Evolutionary conservation across 64 coral and sea anemone species (phyloP), one percentile per base, ranked within the genome.

Genomic region (Pachyseris speciosa): DNA sequence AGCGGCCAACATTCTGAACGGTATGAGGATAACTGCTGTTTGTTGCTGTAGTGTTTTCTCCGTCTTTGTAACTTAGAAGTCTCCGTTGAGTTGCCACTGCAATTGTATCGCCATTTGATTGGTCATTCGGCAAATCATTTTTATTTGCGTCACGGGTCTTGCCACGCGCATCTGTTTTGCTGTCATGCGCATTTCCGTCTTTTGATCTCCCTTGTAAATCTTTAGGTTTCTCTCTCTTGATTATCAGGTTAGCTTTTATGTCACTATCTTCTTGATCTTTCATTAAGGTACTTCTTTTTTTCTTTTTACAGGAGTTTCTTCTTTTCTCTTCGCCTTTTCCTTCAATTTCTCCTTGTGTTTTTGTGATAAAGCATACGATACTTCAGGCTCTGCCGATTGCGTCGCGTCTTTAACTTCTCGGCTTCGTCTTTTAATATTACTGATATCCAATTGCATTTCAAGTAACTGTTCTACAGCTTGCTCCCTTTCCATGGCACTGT

Each of bases 401-500:
- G 77, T 16, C 10, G 33, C 22, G 38, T 81, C 32, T 34, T 63
- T 22, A 22, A 38, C 77, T 24, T 26, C 16, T 36, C 63, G 77
- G 33, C 36, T 81, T 9, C 34, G 19, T 53, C 17, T 81, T 26
- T 81, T 63, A 9, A 38, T 63, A 22, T 81, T 53, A 24, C 51
- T 27, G 6, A 61, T 24, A 11, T 81, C 77, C 51, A 81, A 61
- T 81, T 81, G 77, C 22, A 22, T 61, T 61, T 81, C 53, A 61
- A 60, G 33, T 36, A 81, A 61, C 15, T 81, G 52, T 37, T 61
- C 77, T 61, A 32, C 22, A 12, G 34, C 33, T 53, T 25, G 7
- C 10, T 81, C 20, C 47, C 38, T 87, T 78, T 87, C 49, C 47
- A 9, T 69, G 28, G 45, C 85, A 57, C 34, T 80, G 53, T 72